These are phyloP conservation scores for Lasius fuliginosus DNA, from an alignment of 2,888 invertebrate genomes.

Conservation along the genomic window DNA sequence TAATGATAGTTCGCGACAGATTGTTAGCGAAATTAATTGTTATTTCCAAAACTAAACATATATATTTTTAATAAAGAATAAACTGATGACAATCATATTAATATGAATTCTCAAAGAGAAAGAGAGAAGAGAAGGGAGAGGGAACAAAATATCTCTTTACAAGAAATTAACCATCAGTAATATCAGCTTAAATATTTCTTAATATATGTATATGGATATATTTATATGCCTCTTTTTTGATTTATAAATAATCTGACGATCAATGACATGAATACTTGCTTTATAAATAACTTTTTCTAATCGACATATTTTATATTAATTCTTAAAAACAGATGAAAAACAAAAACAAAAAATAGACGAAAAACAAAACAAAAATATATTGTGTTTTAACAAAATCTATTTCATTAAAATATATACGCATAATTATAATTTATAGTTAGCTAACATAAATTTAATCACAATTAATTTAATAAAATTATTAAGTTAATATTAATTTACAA, in stretches of 20 bases:
- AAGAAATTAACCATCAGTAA: neutral
- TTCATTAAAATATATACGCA: neutral
- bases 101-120: neutral
- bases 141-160: neutral
- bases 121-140: neutral
- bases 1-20: constrained; percentile 67
- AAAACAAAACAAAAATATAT: no score
- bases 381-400: neutral
- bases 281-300: neutral
- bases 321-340: neutral
- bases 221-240: neutral
- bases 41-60: constrained; percentile 31
- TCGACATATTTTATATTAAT: neutral
- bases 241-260: neutral
- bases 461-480: constrained; percentile 21
- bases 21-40: constrained; percentile 72
- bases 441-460: neutral
- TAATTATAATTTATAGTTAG: neutral
- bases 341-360: no score
- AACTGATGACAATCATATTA: neutral
- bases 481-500: constrained; percentile 21
- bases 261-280: neutral
- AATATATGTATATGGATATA: neutral
- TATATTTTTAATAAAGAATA: constrained; percentile 12
- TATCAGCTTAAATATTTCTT: neutral